Evolutionary conservation across 2,797 vertebrate species (phyloP).

Genomic region (Microcaecilia unicolor): DNA sequence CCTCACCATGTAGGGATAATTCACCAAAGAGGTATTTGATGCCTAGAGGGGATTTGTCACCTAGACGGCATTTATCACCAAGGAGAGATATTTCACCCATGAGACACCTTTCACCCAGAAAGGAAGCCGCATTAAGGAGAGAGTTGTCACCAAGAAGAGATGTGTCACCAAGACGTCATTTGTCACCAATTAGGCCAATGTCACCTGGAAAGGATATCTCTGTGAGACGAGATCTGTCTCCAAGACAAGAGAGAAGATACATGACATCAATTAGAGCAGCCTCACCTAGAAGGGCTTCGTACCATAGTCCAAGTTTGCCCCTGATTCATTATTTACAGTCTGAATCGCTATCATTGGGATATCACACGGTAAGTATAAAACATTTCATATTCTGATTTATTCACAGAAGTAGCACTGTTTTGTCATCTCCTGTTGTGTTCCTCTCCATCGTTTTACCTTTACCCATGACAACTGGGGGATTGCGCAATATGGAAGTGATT

Average conservation of each 20-base stretch:
- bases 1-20: conserved; percentile 71
- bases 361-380: conserved; percentile 64
- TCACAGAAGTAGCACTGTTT: no score
- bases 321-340: conserved; percentile 67
- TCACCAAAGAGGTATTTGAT: conserved; percentile 85
- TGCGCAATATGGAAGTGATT: no score
- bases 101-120: conserved; percentile 77
- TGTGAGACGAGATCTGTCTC: conserved; percentile 74
- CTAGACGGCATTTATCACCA: conserved; percentile 72
- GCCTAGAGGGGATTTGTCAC: conserved; percentile 64
- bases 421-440: no score
- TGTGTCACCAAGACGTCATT: conserved; percentile 71
- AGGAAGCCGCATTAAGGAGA: conserved; percentile 77
- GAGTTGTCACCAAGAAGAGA: conserved; percentile 84
- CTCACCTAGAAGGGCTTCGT: conserved; percentile 83
- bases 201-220: conserved; percentile 74
- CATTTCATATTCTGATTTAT: no score
- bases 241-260: conserved; percentile 72
- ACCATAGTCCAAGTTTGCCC: conserved; percentile 68
- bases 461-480: no score
- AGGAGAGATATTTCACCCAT: conserved; percentile 82
- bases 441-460: no score
- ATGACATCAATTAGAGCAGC: conserved; percentile 76
- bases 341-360: conserved; percentile 65
- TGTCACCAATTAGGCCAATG: conserved; percentile 80